Evolutionary conservation across 2,113 vertebrate species (phyloP), one percentile per base, ranked within the genome.

Genomic region (Ondatra zibethicus): DNA sequence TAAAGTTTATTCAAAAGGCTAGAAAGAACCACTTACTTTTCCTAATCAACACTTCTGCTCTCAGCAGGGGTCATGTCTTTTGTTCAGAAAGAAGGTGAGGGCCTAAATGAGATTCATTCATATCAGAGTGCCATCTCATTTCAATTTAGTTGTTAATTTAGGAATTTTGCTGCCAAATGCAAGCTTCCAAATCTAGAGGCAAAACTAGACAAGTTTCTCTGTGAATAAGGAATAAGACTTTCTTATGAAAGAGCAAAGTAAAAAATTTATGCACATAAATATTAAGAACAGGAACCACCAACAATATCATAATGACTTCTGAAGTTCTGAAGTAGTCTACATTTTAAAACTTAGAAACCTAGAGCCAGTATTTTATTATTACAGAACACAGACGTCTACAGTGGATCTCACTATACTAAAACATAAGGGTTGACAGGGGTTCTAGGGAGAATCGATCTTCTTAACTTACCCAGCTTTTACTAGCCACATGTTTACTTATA

Each of bases 1-100:
- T 84, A 96, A 92, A 73, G 0, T 94, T 89, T 29, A 93, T 78
- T 94, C 36, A 84, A 89, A 92, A 6, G 84, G 7, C n/a, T 29
- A 89, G 31, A 66, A 93, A 68, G 36, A 92, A 42, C 11, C 9
- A 73, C 27, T 25, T 63, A 27, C 14, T 27, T 45, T 33, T 70
- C 45, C n/a, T 93, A 61, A 73, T n/a, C n/a, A 61, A 10, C 16
- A 87, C 9, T 68, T 89, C 7, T 76, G 55, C 21, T 55, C 9
- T n/a, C 31, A 55, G 5, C 5, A 0, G 33, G 72, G 31, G 65
- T 36, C 47, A 25, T 36, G 33, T 75, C 45, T 91, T 92, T 65
- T 31, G 52, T 89, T 85, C 29, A 36, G 33, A 50, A 75, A 95
- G n/a, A 14, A 52, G 17, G 23, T 82, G 39, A 94, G 16, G 77